A percentile compares a stretch with the other conserved stretches of the same genome.
These are phyloP conservation scores for Edolisoma coerulescens DNA, from an alignment of 2,113 vertebrate genomes.

Conservation along the genomic window DNA sequence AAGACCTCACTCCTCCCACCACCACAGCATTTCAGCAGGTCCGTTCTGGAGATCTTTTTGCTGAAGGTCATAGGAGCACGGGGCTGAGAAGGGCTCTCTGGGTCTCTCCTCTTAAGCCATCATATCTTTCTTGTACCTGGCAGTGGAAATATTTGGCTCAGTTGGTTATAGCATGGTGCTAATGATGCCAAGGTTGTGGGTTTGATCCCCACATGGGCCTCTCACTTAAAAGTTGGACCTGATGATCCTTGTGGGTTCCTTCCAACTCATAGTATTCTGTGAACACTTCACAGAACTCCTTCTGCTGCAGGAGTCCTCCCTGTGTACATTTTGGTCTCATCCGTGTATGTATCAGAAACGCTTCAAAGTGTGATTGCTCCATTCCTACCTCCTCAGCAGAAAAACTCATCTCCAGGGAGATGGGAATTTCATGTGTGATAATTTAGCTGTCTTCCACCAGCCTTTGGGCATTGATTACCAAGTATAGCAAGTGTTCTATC, in stretches of 20 bases:
- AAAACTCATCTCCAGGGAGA: constrained; percentile 1
- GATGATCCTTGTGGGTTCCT: not conserved
- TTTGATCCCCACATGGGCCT: not conserved
- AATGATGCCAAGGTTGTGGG: fast-evolving
- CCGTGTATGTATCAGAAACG: not conserved
- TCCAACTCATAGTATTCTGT: not conserved
- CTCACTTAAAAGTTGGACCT: not conserved
- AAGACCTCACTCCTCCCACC: not conserved
- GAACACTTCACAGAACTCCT: not conserved
- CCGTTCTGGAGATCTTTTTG: not conserved
- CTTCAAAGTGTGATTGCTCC: not conserved
- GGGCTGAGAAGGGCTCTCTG: not conserved
- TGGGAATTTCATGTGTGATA: not conserved
- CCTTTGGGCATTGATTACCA: not conserved
- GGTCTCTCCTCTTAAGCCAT: not conserved
- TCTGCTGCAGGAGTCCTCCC: not conserved
- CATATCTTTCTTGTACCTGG: not conserved
- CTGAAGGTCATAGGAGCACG: not conserved
- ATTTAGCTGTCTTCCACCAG: not conserved
- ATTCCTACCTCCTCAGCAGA: not conserved
- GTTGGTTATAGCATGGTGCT: not conserved
- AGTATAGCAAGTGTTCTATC: not conserved
- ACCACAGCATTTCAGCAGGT: not conserved
- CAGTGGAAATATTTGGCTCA: not conserved
- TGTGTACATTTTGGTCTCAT: not conserved